These are phyloP conservation scores for Prunella fulvescens DNA, from an alignment of 2,113 vertebrate species.

Conservation along the genomic window DNA sequence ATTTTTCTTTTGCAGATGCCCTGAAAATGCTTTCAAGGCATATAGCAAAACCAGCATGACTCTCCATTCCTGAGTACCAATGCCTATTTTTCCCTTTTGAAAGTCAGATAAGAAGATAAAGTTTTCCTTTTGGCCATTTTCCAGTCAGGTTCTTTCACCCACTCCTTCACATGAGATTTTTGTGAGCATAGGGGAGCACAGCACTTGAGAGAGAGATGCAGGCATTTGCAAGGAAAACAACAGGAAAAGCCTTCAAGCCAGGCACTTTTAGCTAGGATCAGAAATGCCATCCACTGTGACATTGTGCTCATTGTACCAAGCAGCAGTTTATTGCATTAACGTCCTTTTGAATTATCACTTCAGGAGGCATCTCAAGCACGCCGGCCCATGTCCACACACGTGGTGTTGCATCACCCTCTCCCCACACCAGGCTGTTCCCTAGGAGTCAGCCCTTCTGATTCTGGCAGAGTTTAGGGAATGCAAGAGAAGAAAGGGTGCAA, in stretches of 20 bases:
- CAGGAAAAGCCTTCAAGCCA: background rate
- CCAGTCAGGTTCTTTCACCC: background rate
- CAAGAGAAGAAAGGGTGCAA: background rate
- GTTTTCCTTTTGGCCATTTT: background rate
- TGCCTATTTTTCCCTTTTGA: background rate
- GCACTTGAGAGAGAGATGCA: background rate
- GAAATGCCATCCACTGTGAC: background rate
- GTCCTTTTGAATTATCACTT: background rate
- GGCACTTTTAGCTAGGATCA: background rate
- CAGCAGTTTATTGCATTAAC: background rate
- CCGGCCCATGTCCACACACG: accelerated
- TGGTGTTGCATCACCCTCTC: background rate
- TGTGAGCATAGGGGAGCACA: background rate
- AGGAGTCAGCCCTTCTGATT: background rate
- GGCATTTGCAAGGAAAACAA: background rate
- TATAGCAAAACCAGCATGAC: background rate
- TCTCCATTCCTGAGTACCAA: background rate
- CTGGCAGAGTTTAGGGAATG: background rate
- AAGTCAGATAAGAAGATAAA: background rate
- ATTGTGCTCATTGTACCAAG: background rate
- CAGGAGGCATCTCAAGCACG: background rate
- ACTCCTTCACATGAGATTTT: background rate
- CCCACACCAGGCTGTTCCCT: background rate
- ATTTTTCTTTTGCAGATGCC: background rate
- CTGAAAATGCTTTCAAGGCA: background rate